Base-by-base conservation (phyloP, 2,113 vertebrate species). In the Empidonax alnorum region DNA sequence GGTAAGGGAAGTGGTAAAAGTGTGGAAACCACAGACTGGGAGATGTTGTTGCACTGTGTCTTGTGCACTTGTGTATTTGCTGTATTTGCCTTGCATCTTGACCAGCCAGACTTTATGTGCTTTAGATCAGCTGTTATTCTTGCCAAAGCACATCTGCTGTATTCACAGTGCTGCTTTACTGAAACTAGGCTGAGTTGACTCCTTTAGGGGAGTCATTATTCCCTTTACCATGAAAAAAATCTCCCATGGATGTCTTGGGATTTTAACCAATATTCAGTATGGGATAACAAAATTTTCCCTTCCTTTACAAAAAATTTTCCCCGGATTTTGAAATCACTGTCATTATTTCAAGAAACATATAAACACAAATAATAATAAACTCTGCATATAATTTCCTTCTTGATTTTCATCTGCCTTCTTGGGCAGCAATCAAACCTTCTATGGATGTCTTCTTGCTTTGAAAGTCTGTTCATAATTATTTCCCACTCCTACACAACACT, bases 391-490 rank as follows among this genome's bases (percentile, higher is more conserved):
- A 62, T 50, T 87, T 87, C 7, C 25, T 87, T 39, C 20, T 87
- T 63, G 41, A 82, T 12, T 39, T 90, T 80, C 12, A 85, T 46
- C 13, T 0, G 0, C 41, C 22, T 75, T 75, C 6, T 61, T 79
- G 59, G n/a, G 22, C 7, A 76, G 67, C 20, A 82, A 69, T 76
- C 37, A 93, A 84, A 72, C 18, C 12, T 72, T 87, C 24, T 66
- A 9, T 79, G 78, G 41, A 72, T 6, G 1, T 59, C 24, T 55
- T 67, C 61, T 71, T 72, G 8, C 30, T 87, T 91, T 79, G 73
- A 72, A 85, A 85, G n/a, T 65, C 78, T 94, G 77, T 62, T 91
- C 72, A 46, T 85, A 68, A 66, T 90, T 84, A 87, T 90, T 83
- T 96, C 76, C 53, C 25, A 80, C 67, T 90, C 75, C 82, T 73